phyloP scores from a whole-genome alignment of 2,888 invertebrate species.

The Callimorpha dominula region DNA sequence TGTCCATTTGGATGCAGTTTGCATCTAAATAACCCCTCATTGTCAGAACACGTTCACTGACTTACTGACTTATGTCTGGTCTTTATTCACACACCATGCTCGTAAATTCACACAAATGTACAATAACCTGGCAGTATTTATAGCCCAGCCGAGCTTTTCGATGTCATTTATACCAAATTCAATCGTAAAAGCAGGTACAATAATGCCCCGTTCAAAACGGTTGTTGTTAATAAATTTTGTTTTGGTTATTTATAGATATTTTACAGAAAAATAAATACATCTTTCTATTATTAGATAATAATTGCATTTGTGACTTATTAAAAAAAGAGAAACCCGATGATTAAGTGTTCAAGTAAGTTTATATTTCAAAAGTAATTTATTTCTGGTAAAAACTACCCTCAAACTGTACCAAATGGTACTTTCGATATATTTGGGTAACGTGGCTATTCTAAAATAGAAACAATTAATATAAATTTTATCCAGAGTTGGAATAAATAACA shows the following conservation, averaged over 20 bases:
- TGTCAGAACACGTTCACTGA: constrained; percentile 38
- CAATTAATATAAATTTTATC: neutral
- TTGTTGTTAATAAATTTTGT: constrained; percentile 21
- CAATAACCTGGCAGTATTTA: constrained; percentile 55
- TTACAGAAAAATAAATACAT: neutral
- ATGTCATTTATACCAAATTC: constrained; percentile 52
- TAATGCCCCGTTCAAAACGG: constrained; percentile 12
- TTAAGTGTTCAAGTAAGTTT: neutral
- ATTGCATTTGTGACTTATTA: neutral
- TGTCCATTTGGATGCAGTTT: constrained; percentile 45
- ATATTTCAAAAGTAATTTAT: neutral
- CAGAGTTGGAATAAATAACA: neutral
- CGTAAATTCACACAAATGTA: constrained; percentile 54
- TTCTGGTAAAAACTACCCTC: neutral
- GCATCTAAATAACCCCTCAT: constrained; percentile 40
- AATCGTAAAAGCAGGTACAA: constrained; percentile 32
- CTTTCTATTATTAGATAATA: constrained; percentile 13
- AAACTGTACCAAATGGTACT: neutral
- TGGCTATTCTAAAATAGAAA: neutral
- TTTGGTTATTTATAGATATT: constrained; percentile 1
- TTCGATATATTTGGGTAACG: neutral
- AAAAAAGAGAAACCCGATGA: constrained; percentile 1
- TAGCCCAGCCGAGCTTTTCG: constrained; percentile 43
- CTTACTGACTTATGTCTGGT: constrained; percentile 25
- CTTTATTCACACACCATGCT: constrained; percentile 35